Evolutionary conservation across 2,888 invertebrate genomes (phyloP), one percentile per base, ranked within the genome.

Genomic region (Conistra vaccinii): DNA sequence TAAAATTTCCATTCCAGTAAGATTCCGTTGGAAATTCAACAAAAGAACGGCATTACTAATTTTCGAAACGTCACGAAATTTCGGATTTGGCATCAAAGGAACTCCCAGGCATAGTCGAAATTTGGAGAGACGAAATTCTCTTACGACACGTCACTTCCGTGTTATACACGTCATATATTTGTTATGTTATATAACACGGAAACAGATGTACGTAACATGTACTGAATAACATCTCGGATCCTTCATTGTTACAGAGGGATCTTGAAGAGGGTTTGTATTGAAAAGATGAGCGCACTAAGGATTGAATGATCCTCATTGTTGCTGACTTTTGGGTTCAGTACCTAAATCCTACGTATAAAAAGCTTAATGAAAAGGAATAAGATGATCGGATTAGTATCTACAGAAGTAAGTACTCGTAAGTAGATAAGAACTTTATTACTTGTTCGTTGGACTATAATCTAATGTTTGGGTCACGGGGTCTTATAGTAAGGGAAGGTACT

Each of bases 191-290:
- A 71, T 73, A 73, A n/a, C 60, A 78, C 77, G 84, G 82, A 85
- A 86, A 87, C 86, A 87, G 84, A 78, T 82, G 80, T 80, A 80
- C 45, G 80, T 76, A 86, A 86, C 88, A 84, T 84, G 74, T 79
- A 79, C 79, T 80, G 85, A 87, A 87, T 86, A 87, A 86, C 74
- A 84, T 84, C 72, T 76, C 78, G 71, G 72, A 67, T 63, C 57
- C 66, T 80, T 55, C 12, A 79, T 87, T 87, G 86, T 87, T 73
- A 73, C 45, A 53, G 20, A 84, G 58, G 82, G 86, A 70, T 87
- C 87, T 82, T 86, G 88, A 80, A 73, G 74, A 85, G 81, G 84
- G 82, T 76, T 75, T 69, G 77, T 79, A 87, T 82, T 82, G 88
- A 86, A 84, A 82, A 86, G 88, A 84, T 81, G 86, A 80, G 76